Base-by-base conservation (phyloP, 2,113 vertebrate species). In the Aramus guarauna region DNA sequence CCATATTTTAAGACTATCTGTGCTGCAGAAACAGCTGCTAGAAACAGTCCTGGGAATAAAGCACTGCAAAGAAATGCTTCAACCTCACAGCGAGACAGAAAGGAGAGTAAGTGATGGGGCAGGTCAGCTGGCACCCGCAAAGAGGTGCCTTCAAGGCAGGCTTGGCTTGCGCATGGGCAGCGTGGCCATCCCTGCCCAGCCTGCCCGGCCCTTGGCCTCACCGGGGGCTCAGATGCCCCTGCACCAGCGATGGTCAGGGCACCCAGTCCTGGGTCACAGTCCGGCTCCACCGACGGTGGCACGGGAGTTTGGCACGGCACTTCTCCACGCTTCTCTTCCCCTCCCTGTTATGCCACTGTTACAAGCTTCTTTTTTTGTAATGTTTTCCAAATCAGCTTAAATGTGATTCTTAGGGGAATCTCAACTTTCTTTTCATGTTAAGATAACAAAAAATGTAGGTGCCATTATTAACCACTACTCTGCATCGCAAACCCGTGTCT, bases 401-500 rank as follows among this genome's bases (percentile, higher is more conserved):
- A 26, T 53, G 32, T 23, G n/a, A 86, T 77, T 81, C 68, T 63
- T 50, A 43, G 7, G 19, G 32, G 15, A 77, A 63, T 71, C 20
- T 77, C 47, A 47, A 34, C 41, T 89, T 88, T 74, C 15, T 82
- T 50, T 68, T 78, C 2, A 0, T 60, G 45, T 52, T 62, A 87
- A 23, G 16, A 32, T 47, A 91, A 60, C 0, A 3, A 75, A 71
- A 94, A 74, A 30, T 36, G 16, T 22, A 20, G 56, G 24, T 63
- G n/a, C 6, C 34, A 2, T 39, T 85, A 69, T 26, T 20, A 30
- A 34, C 30, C 41, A 14, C 27, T 64, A 4, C 15, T 71, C 24
- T 22, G 37, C 39, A 32, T 55, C 0, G 0, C 19, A 71, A 1
- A 5, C 7, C 8, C 0, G 0, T 39, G 29, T 56, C 53, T 56